Evolutionary conservation across 2,888 invertebrate genomes (phyloP), one percentile per base, ranked within the genome.

Genomic region (Ditula angustiorana): DNA sequence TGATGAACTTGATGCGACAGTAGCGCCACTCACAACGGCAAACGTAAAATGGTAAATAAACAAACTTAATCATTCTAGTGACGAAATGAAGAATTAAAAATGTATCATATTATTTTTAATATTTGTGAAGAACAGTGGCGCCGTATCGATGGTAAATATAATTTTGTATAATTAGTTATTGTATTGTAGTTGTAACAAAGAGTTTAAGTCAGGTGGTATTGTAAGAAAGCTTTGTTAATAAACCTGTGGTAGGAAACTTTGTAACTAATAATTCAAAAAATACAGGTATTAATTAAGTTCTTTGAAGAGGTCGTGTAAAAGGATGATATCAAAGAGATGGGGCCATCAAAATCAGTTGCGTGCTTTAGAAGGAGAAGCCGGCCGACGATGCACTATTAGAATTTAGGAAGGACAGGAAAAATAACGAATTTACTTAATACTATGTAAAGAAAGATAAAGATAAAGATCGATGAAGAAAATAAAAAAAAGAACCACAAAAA

Each of bases 171-270:
- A 2, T 46, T 19, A 21, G 5, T 44, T 30, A 61, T 55, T 53
- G 35, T 33, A 53, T 5, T 37, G 33, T 33, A 33, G 16, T 49
- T 47, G 35, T 47, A 58, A 58, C 58, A 58, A 58, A 35, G 47
- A 35, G 24, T 47, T 33, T 49, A 5, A 26, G 3, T 26, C 7
- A 26, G 26, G 33, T 49, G 28, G 41, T 60, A 60, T 35, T 46
- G 30, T 44, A 61, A 61, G 53, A 61, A 61, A 46, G 46, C 19
- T 10, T 5, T 44, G 24, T 52, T 41, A 61, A 33, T 53, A 21
- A 44, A 10, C 10, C 21, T 23, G 33, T 55, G 33, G 33, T 53
- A 53, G n/a, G 13, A 35, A 35, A 13, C 3, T 1, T 41, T n/a
- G n/a, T n/a, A n/a, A n/a, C n/a, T n/a, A n/a, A n/a, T n/a, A n/a